phyloP scores from a whole-genome alignment of 2,797 vertebrate species.

The Rhabdomys pumilio region DNA sequence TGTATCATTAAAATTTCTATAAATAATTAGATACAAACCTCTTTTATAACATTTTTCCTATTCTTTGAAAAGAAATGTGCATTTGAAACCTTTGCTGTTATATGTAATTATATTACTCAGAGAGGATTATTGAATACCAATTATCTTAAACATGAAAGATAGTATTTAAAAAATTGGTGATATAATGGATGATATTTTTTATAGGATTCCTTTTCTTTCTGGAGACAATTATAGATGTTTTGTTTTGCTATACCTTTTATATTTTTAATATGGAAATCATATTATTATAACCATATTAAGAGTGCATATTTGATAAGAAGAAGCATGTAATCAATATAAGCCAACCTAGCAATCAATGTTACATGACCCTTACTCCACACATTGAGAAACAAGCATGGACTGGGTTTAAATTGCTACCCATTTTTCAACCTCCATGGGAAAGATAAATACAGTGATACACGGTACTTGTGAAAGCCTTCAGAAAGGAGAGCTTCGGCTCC shows the following conservation, averaged over 20 bases:
- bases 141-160: conserved; percentile 71
- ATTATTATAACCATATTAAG: conserved; percentile 46
- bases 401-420: conserved; percentile 76
- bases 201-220: conserved; percentile 22
- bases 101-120: conserved; percentile 59
- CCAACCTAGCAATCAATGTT: background rate
- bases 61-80: conserved; percentile 66
- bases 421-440: conserved; percentile 78
- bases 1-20: conserved; percentile 59
- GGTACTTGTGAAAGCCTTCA: conserved; percentile 83
- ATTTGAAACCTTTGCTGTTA: conserved; percentile 45
- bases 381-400: conserved; percentile 68
- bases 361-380: background rate
- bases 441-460: conserved; percentile 86
- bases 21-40: conserved; percentile 61
- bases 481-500: conserved; percentile 84
- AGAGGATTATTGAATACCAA: conserved; percentile 66
- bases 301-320: conserved; percentile 6
- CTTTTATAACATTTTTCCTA: conserved; percentile 61
- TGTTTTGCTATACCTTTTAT: background rate
- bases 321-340: conserved; percentile 45
- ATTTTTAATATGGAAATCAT: conserved; percentile 52
- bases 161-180: conserved; percentile 61
- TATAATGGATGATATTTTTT: conserved; percentile 22
- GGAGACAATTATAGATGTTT: conserved; percentile 32